Evolutionary conservation across 2,888 invertebrate genomes (phyloP), one percentile per base, ranked within the genome.

Genomic region (Lasioglossum morio): DNA sequence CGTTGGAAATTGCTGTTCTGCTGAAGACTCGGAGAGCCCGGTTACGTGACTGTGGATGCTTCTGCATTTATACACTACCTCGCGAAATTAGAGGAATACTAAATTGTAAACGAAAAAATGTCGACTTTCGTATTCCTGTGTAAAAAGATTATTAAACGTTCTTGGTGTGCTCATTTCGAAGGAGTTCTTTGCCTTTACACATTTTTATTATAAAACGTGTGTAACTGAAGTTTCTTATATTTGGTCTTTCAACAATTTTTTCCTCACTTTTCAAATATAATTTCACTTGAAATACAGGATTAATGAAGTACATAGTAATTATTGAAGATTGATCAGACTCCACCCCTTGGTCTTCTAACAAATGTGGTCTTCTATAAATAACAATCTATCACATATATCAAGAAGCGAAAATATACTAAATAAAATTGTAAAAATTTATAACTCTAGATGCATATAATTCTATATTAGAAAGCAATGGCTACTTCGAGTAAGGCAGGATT

Each of bases 21-120:
- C 19, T 77, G 80, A 63, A 72, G 79, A 70, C 48, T 69, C 37
- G 5, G 23, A 70, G 23, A 40, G 40, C 14, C 14, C 12, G 37
- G 10, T 40, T 70, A 70, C 27, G 1, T 4, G n/a, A 27, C 27
- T 14, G 60, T 0, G 27, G 16, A 63, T 63, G 14, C 16, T 30
- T 63, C n/a, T 57, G 57, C 12, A n/a, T 57, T 57, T n/a, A 12
- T 27, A 57, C n/a, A 4, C 57, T 57, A n/a, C 4, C 1, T 57
- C 12, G 1, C n/a, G 12, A n/a, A n/a, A 53, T 53, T 53, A 53
- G n/a, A 53, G 53, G 53, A 53, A 53, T 10, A n/a, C 10, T 3
- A 53, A 53, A 53, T 53, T n/a, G 10, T 53, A n/a, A 23, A 8
- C 53, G 23, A 23, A 8, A 23, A 53, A 23, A 7, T 23, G 23